Evolutionary conservation across 2,113 vertebrate species (phyloP).

Genomic region (Mus musculus): GRCm39 chr13:75058501-75059000

Average conservation of each 20-base stretch:
- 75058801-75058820: slow-evolving; percentile 15
- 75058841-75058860: slow-evolving; percentile 37
- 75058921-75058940: slow-evolving; percentile 25
- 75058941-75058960: background rate
- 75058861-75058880: background rate
- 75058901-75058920: background rate
- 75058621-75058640: background rate
- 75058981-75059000: background rate
- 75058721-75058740: background rate
- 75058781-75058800: background rate
- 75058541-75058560: background rate
- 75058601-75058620: background rate
- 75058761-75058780: background rate
- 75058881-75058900: background rate
- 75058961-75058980: background rate
- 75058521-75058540: background rate
- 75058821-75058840: slow-evolving; percentile 22
- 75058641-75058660: background rate
- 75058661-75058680: background rate
- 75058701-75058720: background rate
- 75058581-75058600: background rate
- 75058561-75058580: background rate
- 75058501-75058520: background rate
- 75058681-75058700: background rate
- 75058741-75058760: background rate